Evolutionary conservation across 2,797 vertebrate species (phyloP).

Genomic region (Erethizon dorsatum): DNA sequence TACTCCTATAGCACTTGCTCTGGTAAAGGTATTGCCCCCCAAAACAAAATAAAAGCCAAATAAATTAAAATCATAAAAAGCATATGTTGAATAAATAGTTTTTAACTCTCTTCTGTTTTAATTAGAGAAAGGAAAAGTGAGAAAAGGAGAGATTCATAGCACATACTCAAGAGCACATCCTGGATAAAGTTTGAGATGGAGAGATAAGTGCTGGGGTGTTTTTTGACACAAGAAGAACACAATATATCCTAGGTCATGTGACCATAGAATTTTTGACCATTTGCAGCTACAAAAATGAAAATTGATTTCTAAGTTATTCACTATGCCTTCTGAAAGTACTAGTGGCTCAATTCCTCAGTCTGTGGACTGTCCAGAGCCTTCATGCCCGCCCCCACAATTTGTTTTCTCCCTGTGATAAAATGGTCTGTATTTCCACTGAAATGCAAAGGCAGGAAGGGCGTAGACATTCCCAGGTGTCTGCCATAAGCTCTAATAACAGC

Average conservation of each 20-base stretch:
- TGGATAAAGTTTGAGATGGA: background rate
- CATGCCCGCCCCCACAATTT: too few species aligned
- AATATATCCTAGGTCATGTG: background rate
- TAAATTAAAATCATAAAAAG: background rate
- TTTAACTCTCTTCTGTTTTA: background rate
- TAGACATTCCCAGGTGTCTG: background rate
- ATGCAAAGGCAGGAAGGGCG: background rate
- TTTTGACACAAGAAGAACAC: background rate
- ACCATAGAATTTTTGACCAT: background rate
- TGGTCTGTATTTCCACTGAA: background rate
- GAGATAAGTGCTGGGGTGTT: background rate
- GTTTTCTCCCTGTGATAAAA: background rate
- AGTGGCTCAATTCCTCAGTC: background rate
- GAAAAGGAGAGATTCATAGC: background rate
- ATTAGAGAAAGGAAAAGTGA: background rate
- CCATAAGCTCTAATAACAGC: background rate
- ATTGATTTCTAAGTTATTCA: background rate
- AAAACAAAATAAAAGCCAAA: background rate
- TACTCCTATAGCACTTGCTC: background rate
- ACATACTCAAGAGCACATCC: background rate
- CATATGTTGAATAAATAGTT: background rate
- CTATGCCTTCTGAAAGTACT: background rate
- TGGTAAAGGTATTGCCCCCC: background rate
- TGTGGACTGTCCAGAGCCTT: background rate
- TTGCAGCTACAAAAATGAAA: background rate